Percentiles rank a stretch among this genome's conserved stretches.
Evolutionary conservation across 1,140 invertebrate genomes (phyloP).

Genomic region (Metopolophium dirhodum): DNA sequence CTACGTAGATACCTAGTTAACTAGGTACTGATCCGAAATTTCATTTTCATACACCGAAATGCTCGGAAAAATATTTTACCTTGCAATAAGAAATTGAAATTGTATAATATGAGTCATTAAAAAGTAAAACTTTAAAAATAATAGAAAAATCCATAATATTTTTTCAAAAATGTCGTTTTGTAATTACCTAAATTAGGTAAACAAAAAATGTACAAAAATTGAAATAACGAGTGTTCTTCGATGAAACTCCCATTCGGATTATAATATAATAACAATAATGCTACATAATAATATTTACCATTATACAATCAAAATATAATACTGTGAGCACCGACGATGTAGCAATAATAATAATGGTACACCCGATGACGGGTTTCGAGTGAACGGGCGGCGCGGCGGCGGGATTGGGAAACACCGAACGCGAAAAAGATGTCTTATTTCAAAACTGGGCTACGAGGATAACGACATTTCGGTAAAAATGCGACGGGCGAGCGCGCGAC

Average conservation of each 20-base stretch:
- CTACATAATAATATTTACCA: too few relatives aligned
- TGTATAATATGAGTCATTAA: not conserved
- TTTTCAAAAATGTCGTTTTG: too few relatives aligned
- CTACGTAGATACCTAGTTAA: too few relatives aligned
- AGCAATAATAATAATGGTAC: not conserved
- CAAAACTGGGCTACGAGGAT: slow-evolving; percentile 14
- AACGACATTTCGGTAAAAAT: not conserved
- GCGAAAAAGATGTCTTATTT: not conserved
- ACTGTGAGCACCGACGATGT: not conserved
- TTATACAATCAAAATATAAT: not conserved
- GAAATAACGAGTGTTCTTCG: not conserved
- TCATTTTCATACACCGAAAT: not conserved
- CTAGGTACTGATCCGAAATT: not conserved
- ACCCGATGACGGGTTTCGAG: not conserved
- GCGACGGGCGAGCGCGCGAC: not conserved
- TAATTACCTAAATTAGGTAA: too few relatives aligned
- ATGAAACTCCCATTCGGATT: not conserved
- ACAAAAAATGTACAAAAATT: too few relatives aligned
- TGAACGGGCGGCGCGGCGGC: not conserved
- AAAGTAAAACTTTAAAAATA: not conserved
- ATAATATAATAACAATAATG: not conserved
- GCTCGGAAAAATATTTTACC: not conserved
- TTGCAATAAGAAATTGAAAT: not conserved
- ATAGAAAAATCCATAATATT: not conserved
- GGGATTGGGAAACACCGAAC: not conserved